Evolutionary conservation across 2,888 invertebrate species (phyloP), one percentile per base, ranked within the genome.

Genomic region (Sphaerophoria rueppellii): DNA sequence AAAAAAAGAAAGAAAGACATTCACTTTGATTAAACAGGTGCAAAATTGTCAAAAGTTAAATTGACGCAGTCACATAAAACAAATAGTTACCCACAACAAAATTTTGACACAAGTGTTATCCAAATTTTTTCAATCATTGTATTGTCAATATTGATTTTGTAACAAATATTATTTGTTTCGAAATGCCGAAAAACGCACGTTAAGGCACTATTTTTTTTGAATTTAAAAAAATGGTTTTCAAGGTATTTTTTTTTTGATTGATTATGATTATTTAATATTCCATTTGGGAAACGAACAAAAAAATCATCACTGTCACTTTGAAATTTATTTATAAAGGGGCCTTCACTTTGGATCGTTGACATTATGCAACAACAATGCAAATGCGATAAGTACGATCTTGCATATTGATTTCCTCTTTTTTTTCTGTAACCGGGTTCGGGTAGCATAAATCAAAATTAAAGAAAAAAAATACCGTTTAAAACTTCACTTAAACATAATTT

Each of bases 301-400:
- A 63, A 65, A 54, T 43, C 43, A 54, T 61, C 77, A 81, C 76
- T 81, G 81, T 76, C 70, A 75, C 75, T 34, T 34, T 65, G 65
- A 54, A 65, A 71, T 60, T 71, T 43, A 6, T 63, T 14, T 43
- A 4, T 54, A 24, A 46, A 37, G n/a, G 61, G 69, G 61, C 80
- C 83, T 83, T 83, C 80, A 76, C 80, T 80, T 72, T 69, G 65
- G 71, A 79, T 75, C 67, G 83, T 37, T 65, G 74, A 75, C 67
- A 72, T 83, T 83, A 80, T 83, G 80, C 75, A 80, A 83, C 71
- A 69, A 50, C 46, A 82, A 72, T 75, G 55, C 72, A 69, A 80
- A 83, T 76, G 58, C 40, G 57, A 11, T 16, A 55, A 43, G 72
- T 63, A n/a, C 52, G 61, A 57, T 72, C 55, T 61, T 72, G 83